These are phyloP conservation scores for Adelognathus sp. DNA, from an alignment of 2,888 invertebrate species.

Conservation along the genomic window DNA sequence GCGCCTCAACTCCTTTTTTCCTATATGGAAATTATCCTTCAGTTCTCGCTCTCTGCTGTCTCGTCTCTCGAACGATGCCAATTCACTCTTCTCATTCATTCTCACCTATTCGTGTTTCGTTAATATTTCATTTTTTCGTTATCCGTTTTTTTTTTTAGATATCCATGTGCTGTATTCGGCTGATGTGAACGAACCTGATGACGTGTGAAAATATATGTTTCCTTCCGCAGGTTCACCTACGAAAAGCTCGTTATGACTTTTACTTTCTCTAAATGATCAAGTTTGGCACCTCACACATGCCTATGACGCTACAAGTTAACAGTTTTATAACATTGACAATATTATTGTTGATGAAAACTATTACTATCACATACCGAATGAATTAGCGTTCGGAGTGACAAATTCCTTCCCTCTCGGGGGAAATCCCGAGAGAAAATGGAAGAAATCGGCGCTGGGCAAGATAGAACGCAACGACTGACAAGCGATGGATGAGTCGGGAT, in stretches of 20 bases:
- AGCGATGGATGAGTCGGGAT: conserved; percentile 51
- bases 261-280: too few species aligned
- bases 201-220: too few species aligned
- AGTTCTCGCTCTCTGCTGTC: not conserved
- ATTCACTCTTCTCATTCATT: conserved; percentile 13
- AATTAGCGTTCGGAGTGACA: too few species aligned
- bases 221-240: too few species aligned
- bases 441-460: not conserved
- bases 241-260: too few species aligned
- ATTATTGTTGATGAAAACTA: too few species aligned
- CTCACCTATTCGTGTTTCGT: conserved; percentile 3
- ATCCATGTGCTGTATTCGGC: not conserved
- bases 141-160: conserved; percentile 56
- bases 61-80: not conserved
- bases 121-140: conserved; percentile 10
- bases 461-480: conserved; percentile 43
- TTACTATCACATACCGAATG: too few species aligned
- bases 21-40: not conserved
- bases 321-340: too few species aligned
- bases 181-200: too few species aligned
- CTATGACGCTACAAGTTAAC: too few species aligned
- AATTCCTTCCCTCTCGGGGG: not conserved
- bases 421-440: not conserved
- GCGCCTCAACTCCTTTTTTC: conserved; percentile 29
- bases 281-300: too few species aligned